Evolutionary conservation across 1,140 invertebrate species (phyloP).

Genomic region (Cydia fagiglandana): DNA sequence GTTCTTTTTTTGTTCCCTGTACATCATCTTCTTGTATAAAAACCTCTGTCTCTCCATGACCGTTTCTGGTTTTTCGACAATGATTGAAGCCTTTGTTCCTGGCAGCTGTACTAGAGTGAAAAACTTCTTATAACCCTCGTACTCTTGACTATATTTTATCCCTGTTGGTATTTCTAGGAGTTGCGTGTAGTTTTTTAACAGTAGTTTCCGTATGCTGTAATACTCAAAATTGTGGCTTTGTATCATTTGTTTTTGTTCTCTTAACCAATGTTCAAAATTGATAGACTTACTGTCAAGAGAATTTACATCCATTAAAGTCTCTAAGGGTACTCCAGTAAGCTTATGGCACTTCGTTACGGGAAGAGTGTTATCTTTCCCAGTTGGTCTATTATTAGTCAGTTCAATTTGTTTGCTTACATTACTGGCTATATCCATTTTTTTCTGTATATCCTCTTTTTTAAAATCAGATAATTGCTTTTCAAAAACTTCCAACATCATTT

Average conservation of each 20-base stretch:
- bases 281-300: not conserved
- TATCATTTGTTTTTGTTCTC: not conserved
- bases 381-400: not conserved
- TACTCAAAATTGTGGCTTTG: not conserved
- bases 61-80: constrained; percentile 20
- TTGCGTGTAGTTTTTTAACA: not conserved
- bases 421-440: constrained; percentile 15
- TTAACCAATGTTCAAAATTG: not conserved
- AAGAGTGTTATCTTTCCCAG: not conserved
- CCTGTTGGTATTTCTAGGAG: not conserved
- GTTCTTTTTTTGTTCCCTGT: not conserved
- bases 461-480: not conserved
- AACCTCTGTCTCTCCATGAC: not conserved
- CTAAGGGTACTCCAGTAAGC: not conserved
- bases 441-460: not conserved
- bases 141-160: not conserved
- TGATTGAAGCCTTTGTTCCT: not conserved
- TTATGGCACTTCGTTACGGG: not conserved
- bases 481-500: not conserved
- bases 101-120: constrained; percentile 2
- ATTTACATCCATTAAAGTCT: not conserved
- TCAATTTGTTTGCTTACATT: not conserved
- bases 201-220: not conserved
- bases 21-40: not conserved
- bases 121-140: not conserved